Evolutionary conservation across 2,888 invertebrate species (phyloP), one percentile per base, ranked within the genome.

Genomic region (Lomographa bimaculata): DNA sequence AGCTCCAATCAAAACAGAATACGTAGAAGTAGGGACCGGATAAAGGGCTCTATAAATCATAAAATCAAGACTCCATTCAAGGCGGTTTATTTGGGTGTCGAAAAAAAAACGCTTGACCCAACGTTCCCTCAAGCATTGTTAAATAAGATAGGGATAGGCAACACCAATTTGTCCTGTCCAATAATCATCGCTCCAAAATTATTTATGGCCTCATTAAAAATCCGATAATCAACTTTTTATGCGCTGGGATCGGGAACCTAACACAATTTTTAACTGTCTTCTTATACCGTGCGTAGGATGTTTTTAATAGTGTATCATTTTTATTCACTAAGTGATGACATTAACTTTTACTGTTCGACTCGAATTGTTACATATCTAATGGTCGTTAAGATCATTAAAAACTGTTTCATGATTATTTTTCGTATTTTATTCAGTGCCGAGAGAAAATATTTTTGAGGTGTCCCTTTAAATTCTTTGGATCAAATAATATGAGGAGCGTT

Each of bases 1-100:
- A 78, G 71, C 80, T 78, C 81, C 86, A 87, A 86, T 89, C 87
- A 86, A 86, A 89, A 89, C 78, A 87, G 76, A 85, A 80, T 80
- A 81, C 77, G 72, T 65, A 74, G 84, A 76, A 81, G 79, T 76
- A 71, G 72, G 61, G 71, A 68, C 71, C 70, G 77, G 72, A 85
- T 87, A 85, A 86, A 85, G 77, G 81, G 73, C 59, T 69, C 71
- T 80, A 89, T 89, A 89, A 86, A 87, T 89, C 86, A 87, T 87
- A 87, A 87, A 89, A 87, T 87, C 87, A 87, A 72, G 82, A 69
- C 65, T 65, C 80, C 72, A 84, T 86, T 87, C 78, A 84, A 71
- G 68, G 68, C 69, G 80, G 79, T 85, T 79, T 79, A 79, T 84
- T 81, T 78, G 71, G 74, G 17, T 14, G 12, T 62, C 58, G 65